A percentile compares a stretch with the other conserved stretches of the same genome.
phyloP scores from a whole-genome alignment of 2,888 invertebrate species.

The Cacoxenus indagator region DNA sequence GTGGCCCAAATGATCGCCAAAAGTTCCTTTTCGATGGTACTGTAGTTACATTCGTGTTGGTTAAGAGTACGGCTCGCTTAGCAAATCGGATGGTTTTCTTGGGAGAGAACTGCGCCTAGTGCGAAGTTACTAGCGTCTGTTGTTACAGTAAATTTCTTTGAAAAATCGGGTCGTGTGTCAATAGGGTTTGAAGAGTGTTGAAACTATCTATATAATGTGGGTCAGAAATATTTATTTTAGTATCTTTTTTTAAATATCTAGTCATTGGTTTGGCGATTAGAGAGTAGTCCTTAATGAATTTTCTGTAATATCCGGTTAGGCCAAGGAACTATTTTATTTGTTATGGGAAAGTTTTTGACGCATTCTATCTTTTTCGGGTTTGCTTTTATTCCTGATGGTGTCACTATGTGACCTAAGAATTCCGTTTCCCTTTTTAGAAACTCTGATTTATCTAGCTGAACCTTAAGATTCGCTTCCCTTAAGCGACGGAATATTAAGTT shows the following conservation, averaged over 20 bases:
- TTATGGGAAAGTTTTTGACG: background rate
- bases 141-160: background rate
- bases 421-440: too few relatives aligned
- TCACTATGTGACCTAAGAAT: too few relatives aligned
- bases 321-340: background rate
- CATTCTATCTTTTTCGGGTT: background rate
- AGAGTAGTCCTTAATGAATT: background rate
- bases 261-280: background rate
- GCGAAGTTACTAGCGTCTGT: constrained; percentile 1
- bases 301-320: too few relatives aligned
- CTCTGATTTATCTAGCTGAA: background rate
- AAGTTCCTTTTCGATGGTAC: too few relatives aligned
- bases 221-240: background rate
- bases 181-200: background rate
- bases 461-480: background rate
- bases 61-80: too few relatives aligned
- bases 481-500: background rate
- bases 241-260: background rate
- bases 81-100: too few relatives aligned
- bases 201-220: background rate
- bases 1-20: too few relatives aligned
- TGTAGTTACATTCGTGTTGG: too few relatives aligned
- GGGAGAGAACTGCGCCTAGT: background rate
- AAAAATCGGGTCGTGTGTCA: background rate
- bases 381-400: background rate